Base-by-base conservation (phyloP, 1,140 invertebrate species). In the Zaprionus camerounensis region DNA sequence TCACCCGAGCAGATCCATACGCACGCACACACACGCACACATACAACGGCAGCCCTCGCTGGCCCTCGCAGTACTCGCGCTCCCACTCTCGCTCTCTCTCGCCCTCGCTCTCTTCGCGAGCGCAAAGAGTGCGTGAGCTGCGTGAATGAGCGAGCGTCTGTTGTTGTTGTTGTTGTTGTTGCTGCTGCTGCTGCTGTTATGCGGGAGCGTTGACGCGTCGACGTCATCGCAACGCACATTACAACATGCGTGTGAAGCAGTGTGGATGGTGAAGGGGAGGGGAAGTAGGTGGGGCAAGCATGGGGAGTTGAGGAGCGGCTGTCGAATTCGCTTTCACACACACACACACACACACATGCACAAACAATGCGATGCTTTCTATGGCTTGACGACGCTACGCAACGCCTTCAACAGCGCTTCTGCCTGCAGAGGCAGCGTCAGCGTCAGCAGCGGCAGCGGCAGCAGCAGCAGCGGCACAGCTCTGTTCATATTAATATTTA, bases 1-100 rank as follows among this genome's bases (percentile, higher is more conserved):
- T 92, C 84, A 92, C 91, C 91, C 82, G 77, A 75, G 68, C 67
- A 78, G 81, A 77, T 78, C 77, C 81, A 56, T 69, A 82, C 55
- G 63, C 73, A 77, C 69, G 20, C 72, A 80, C 80, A 65, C 68
- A 68, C 53, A 57, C 24, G 26, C 15, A 44, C 41, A 44, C 56
- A 41, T 31, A 66, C 56, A 69, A 70, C 41, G 73, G 65, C 56
- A 70, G 74, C 57, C 41, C 41, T 46, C 41, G 61, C 69, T 66
- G 41, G 15, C 38, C 64, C 55, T 46, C 65, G 26, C 36, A 24
- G 6, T 51, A 38, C 49, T 68, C 15, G 28, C 17, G 34, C 67
- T 28, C 51, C 15, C 63, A 55, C 49, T 24, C 49, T 31, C 64
- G 26, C 46, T 55, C 31, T 11, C 34, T 38, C 36, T 46, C 24